Conservation (phyloP, 2,113 vertebrate species). For the Leuciscus idus region DNA sequence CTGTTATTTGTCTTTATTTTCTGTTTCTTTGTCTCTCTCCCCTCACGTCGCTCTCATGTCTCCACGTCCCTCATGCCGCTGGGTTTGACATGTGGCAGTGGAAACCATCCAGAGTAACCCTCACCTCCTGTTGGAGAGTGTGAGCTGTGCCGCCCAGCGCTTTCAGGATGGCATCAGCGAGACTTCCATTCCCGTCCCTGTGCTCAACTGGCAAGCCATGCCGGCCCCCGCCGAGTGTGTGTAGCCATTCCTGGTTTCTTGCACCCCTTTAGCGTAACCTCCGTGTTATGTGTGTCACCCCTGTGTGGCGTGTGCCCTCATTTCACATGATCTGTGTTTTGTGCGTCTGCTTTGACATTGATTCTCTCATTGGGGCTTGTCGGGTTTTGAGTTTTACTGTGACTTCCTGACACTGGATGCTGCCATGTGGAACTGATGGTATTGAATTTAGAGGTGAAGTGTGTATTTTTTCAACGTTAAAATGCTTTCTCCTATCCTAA, state of each 20-base stretch:
- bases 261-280: constrained; percentile 13
- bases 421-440: not conserved
- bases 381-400: not conserved
- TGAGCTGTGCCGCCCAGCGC: constrained; percentile 77
- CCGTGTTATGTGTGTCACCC: not conserved
- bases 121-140: constrained; percentile 88
- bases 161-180: constrained; percentile 76
- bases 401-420: not conserved
- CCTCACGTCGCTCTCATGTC: constrained; percentile 12
- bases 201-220: constrained; percentile 88
- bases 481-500: not conserved
- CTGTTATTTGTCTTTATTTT: constrained; percentile 70
- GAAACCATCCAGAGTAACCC: constrained; percentile 95
- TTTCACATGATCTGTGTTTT: constrained; percentile 23
- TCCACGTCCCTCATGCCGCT: constrained; percentile 34
- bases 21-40: constrained; percentile 66
- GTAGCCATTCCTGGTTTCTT: constrained; percentile 68
- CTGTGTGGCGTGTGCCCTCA: constrained; percentile 8
- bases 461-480: not conserved
- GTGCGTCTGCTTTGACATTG: constrained; percentile 23
- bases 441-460: constrained; percentile 21
- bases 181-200: constrained; percentile 88
- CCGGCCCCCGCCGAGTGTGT: constrained; percentile 86
- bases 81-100: constrained; percentile 71
- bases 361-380: not conserved